Conservation (phyloP, 2,797 vertebrate species). For the Orestias chungarensis region DNA sequence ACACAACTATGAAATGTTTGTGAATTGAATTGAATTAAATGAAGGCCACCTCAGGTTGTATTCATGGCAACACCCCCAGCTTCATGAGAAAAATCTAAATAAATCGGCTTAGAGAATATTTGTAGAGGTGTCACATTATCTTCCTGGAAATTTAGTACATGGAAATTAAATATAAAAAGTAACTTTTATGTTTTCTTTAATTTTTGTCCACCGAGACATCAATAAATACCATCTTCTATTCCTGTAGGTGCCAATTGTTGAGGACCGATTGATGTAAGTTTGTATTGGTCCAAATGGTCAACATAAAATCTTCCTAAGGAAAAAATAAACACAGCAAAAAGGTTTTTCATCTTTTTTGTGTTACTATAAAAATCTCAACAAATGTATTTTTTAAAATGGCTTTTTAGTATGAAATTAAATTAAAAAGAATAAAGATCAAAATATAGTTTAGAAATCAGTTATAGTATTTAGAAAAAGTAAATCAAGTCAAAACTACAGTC, state of each 20-base stretch:
- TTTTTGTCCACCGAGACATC: neutral
- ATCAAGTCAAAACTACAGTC: neutral
- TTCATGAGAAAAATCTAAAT: neutral
- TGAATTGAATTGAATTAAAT: neutral
- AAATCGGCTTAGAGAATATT: neutral
- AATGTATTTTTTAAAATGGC: slow-evolving; percentile 24
- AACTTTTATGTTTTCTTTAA: neutral
- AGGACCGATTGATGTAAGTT: neutral
- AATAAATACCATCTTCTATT: neutral
- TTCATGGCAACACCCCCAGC: neutral
- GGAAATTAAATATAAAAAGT: neutral
- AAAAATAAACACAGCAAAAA: slow-evolving; percentile 23
- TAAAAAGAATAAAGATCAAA: neutral
- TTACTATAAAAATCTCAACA: slow-evolving; percentile 14
- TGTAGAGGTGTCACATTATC: neutral
- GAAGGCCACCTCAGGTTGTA: neutral
- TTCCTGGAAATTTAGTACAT: neutral
- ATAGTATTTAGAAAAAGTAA: neutral
- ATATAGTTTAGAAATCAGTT: neutral
- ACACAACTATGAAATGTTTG: too few relatives aligned
- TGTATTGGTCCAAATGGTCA: neutral
- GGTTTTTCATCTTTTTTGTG: slow-evolving; percentile 4
- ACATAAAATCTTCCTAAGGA: slow-evolving; percentile 8
- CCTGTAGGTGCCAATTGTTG: neutral
- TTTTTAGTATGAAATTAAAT: slow-evolving; percentile 33